Evolutionary conservation across 2,888 invertebrate genomes (phyloP).

Genomic region (Lutraria lutraria): DNA sequence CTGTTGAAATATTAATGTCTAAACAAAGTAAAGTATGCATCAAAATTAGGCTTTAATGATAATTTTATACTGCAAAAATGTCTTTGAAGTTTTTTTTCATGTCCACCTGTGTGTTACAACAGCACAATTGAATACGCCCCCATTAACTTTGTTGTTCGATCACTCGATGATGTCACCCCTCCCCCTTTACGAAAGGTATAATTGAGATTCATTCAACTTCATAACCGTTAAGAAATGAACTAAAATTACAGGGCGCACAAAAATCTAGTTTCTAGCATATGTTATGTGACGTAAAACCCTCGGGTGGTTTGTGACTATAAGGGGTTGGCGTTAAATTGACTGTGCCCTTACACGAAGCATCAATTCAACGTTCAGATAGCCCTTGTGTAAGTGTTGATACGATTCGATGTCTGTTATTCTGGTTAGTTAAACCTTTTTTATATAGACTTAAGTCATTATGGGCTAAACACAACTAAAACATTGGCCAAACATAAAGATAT

Average conservation of each 20-base stretch:
- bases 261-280: not conserved
- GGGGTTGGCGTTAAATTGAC: not conserved
- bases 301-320: not conserved
- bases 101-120: slow-evolving; percentile 12
- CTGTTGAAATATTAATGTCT: slow-evolving; percentile 3
- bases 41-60: not conserved
- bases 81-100: not conserved
- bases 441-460: too few relatives aligned
- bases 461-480: too few relatives aligned
- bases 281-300: not conserved
- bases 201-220: not conserved
- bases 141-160: not conserved
- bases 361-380: too few relatives aligned
- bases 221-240: not conserved
- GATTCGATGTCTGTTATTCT: too few relatives aligned
- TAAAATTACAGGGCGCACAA: not conserved
- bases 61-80: slow-evolving; percentile 8
- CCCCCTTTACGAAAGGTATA: not conserved
- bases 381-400: too few relatives aligned
- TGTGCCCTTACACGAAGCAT: not conserved
- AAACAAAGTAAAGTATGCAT: slow-evolving; percentile 13
- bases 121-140: not conserved
- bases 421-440: too few relatives aligned
- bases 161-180: not conserved
- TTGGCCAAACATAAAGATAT: too few relatives aligned